Percentiles rank a stretch among this genome's conserved stretches.
Conservation (phyloP, 2,888 invertebrate species). For the Psylliodes chrysocephalus region DNA sequence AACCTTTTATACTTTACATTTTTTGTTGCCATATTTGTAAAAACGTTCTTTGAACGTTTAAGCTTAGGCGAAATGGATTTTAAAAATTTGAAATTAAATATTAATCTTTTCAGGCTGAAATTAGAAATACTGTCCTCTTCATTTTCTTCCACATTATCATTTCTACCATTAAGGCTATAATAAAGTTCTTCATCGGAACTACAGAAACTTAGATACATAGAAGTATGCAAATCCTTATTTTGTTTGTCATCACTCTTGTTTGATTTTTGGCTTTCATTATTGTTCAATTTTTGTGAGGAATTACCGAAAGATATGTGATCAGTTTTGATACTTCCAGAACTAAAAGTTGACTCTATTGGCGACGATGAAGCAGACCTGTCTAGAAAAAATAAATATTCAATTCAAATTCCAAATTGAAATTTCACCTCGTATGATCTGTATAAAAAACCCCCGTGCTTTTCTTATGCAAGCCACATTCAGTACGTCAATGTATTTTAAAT, state of each 20-base stretch:
- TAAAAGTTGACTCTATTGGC: neutral
- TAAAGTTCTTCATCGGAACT: conserved; percentile 19
- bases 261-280: neutral
- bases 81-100: conserved; percentile 18
- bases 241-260: neutral
- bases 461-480: no score
- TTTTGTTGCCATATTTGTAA: neutral
- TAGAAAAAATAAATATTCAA: neutral
- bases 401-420: neutral
- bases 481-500: no score
- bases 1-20: conserved; percentile 18
- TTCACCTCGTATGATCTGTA: no score
- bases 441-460: no score
- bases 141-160: neutral
- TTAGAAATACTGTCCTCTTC: conserved; percentile 2
- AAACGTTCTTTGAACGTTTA: neutral
- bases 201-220: conserved; percentile 19
- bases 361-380: conserved; percentile 1
- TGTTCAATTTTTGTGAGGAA: neutral
- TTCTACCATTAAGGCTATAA: neutral
- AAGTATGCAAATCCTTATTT: conserved; percentile 1
- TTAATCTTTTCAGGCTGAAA: conserved; percentile 17
- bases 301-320: neutral
- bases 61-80: conserved; percentile 12
- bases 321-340: neutral